These are phyloP conservation scores for Lithophane socia DNA, from an alignment of 2,888 invertebrate genomes.

Conservation along the genomic window DNA sequence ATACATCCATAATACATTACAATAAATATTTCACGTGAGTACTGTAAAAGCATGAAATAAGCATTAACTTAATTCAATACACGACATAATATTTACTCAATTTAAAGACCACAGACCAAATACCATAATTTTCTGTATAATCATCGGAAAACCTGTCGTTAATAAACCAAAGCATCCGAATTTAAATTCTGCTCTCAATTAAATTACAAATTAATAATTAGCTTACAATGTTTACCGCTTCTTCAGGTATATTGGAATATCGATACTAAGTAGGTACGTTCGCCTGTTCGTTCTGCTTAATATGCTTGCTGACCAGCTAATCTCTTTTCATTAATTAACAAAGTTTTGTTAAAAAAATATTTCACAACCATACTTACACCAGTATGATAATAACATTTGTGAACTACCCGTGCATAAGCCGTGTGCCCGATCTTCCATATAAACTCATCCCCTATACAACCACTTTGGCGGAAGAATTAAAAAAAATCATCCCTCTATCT, in stretches of 20 bases:
- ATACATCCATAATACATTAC: background rate
- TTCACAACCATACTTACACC: background rate
- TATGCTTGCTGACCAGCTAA: background rate
- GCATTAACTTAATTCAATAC: constrained; percentile 14
- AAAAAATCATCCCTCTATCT: background rate
- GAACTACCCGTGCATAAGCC: background rate
- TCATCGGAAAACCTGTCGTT: constrained; percentile 27
- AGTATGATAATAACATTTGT: background rate
- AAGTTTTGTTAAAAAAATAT: background rate
- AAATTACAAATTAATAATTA: constrained; percentile 22
- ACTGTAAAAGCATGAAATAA: constrained; percentile 30
- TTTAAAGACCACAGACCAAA: constrained; percentile 27
- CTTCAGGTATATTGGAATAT: background rate
- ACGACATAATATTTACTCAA: constrained; percentile 31
- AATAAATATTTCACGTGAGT: constrained; percentile 9
- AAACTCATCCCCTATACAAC: background rate
- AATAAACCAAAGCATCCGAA: constrained; percentile 23
- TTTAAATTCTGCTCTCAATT: constrained; percentile 21
- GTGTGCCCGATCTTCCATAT: background rate
- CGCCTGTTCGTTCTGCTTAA: background rate
- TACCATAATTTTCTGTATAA: constrained; percentile 31
- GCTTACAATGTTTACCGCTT: background rate
- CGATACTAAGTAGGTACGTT: background rate
- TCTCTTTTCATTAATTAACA: background rate
- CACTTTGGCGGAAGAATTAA: background rate